These are phyloP conservation scores for Ecdyonurus torrentis DNA, from an alignment of 2,888 invertebrate genomes.

Conservation along the genomic window DNA sequence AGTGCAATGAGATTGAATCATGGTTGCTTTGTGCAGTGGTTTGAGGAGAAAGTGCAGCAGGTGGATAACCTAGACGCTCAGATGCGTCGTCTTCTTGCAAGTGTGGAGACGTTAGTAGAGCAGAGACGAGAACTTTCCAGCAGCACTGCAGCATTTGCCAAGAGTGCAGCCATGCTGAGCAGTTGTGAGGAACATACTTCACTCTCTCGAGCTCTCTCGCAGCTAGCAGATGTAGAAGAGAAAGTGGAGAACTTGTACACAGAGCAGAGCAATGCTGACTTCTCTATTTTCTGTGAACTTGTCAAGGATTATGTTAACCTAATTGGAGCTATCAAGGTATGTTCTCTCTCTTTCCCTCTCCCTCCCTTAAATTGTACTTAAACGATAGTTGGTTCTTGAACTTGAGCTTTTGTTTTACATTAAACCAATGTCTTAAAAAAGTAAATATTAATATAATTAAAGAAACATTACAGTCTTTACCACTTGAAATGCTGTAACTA, in stretches of 20 bases:
- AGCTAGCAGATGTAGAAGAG: slow-evolving; percentile 76
- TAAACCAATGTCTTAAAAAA: too few relatives aligned
- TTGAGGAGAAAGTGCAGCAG: slow-evolving; percentile 87
- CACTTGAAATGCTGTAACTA: too few relatives aligned
- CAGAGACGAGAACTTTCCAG: slow-evolving; percentile 70
- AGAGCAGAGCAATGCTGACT: slow-evolving; percentile 90
- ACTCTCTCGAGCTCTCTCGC: slow-evolving; percentile 73
- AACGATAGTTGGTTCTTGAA: too few relatives aligned
- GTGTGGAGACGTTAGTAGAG: slow-evolving; percentile 72
- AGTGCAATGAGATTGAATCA: not conserved
- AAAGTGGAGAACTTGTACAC: slow-evolving; percentile 68
- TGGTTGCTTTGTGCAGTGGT: slow-evolving; percentile 53
- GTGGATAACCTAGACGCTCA: slow-evolving; percentile 82
- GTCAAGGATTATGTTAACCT: slow-evolving; percentile 88
- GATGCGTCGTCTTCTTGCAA: slow-evolving; percentile 67
- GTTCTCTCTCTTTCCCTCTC: slow-evolving; percentile 2
- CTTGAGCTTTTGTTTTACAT: too few relatives aligned
- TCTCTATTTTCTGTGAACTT: slow-evolving; percentile 83
- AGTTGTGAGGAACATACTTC: slow-evolving; percentile 87
- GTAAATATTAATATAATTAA: too few relatives aligned
- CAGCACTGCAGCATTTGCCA: slow-evolving; percentile 68
- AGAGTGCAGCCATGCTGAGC: slow-evolving; percentile 75
- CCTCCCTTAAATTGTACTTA: too few relatives aligned
- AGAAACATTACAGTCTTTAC: too few relatives aligned
- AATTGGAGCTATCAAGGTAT: slow-evolving; percentile 74